A percentile compares a stretch with the other conserved stretches of the same genome.
Conservation (phyloP, 2,113 vertebrate species). For the Beaufortia kweichowensis region DNA sequence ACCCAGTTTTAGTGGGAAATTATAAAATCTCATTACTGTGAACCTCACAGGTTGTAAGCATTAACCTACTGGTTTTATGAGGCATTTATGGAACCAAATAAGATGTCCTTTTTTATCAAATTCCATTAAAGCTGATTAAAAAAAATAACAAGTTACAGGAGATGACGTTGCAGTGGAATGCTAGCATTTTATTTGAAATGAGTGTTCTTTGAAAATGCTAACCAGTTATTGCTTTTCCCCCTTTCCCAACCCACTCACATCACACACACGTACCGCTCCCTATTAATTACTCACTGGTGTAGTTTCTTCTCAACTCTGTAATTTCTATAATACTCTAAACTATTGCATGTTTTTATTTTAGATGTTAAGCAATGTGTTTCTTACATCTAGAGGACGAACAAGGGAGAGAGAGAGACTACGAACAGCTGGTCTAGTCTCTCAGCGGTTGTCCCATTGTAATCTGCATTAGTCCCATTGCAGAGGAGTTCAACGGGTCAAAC, state of each 20-base stretch:
- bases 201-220: constrained; percentile 43
- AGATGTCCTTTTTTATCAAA: constrained; percentile 41
- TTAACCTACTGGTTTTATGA: constrained; percentile 42
- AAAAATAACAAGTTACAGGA: constrained; percentile 41
- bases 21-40: constrained; percentile 39
- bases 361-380: background rate
- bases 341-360: constrained; percentile 10
- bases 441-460: constrained; percentile 74
- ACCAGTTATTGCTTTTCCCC: constrained; percentile 39
- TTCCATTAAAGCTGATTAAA: constrained; percentile 41
- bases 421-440: constrained; percentile 71
- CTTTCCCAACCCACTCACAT: constrained; percentile 15
- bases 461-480: constrained; percentile 75
- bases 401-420: constrained; percentile 41
- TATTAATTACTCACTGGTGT: constrained; percentile 39
- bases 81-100: constrained; percentile 43
- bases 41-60: constrained; percentile 46
- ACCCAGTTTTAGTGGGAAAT: constrained; percentile 1
- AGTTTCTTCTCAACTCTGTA: constrained; percentile 23
- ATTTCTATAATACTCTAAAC: constrained; percentile 34
- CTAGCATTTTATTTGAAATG: constrained; percentile 42
- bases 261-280: constrained; percentile 20
- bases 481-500: constrained; percentile 76
- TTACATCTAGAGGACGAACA: constrained; percentile 1
- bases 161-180: constrained; percentile 40